phyloP scores from a whole-genome alignment of 2,888 invertebrate species.

The Blastobasis adustella region DNA sequence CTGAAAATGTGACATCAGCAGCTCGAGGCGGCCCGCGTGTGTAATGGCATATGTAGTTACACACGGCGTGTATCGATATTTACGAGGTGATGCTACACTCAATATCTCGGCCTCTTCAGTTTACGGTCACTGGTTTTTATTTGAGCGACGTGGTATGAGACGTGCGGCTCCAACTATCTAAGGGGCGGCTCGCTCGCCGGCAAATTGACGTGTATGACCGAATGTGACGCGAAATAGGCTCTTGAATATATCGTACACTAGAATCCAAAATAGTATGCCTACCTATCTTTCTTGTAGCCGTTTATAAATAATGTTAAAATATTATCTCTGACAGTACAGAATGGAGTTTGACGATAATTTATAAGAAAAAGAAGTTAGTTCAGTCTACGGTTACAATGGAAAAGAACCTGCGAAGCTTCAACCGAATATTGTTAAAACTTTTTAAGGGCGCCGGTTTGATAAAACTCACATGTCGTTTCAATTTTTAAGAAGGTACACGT shows the following conservation, averaged over 20 bases:
- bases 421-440: no score
- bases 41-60: slow-evolving; percentile 39
- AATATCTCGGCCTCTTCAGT: slow-evolving; percentile 57
- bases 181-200: not conserved
- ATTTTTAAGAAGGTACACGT: no score
- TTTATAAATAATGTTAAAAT: no score
- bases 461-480: no score
- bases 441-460: no score
- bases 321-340: no score
- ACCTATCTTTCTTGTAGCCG: no score
- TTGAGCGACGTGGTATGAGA: slow-evolving; percentile 30
- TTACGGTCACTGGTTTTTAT: slow-evolving; percentile 62
- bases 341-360: no score
- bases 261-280: no score
- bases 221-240: not conserved
- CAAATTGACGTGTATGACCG: not conserved
- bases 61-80: slow-evolving; percentile 31
- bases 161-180: slow-evolving; percentile 8
- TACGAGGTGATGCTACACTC: slow-evolving; percentile 56
- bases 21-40: slow-evolving; percentile 1
- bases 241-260: not conserved
- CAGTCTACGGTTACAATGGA: no score
- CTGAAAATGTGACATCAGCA: slow-evolving; percentile 72
- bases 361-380: no score
- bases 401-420: no score